Percentiles rank a stretch among this genome's conserved stretches.
These are phyloP conservation scores for Eutrigla gurnardus DNA, from an alignment of 2,797 vertebrate genomes.

Conservation along the genomic window DNA sequence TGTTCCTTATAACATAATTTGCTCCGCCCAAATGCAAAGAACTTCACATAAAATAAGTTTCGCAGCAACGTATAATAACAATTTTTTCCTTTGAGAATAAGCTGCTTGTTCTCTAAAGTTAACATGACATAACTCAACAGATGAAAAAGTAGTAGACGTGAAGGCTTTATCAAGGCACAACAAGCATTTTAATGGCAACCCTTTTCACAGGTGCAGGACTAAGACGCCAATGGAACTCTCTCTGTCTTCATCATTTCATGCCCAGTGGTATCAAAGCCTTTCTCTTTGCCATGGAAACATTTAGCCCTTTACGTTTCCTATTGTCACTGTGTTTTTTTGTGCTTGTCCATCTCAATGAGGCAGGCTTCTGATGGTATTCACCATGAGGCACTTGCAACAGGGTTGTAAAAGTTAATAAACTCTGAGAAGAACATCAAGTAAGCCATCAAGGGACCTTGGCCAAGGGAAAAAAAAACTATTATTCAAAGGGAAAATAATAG, in stretches of 20 bases:
- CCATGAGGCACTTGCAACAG: slow-evolving; percentile 53
- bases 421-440: slow-evolving; percentile 23
- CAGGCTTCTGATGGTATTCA: slow-evolving; percentile 47
- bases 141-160: slow-evolving; percentile 24
- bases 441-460: slow-evolving; percentile 24
- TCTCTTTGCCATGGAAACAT: slow-evolving; percentile 82
- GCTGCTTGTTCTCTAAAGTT: background rate
- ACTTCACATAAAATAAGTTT: background rate
- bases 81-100: no score
- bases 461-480: slow-evolving; percentile 20
- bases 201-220: slow-evolving; percentile 62
- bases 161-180: slow-evolving; percentile 48
- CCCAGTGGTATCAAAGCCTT: slow-evolving; percentile 71
- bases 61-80: background rate
- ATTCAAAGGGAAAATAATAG: slow-evolving; percentile 40
- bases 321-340: slow-evolving; percentile 73
- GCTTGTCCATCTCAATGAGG: slow-evolving; percentile 65
- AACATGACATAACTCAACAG: slow-evolving; percentile 9
- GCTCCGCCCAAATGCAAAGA: background rate
- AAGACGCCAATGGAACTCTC: slow-evolving; percentile 60
- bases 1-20: background rate
- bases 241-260: slow-evolving; percentile 64
- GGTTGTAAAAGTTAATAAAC: slow-evolving; percentile 60
- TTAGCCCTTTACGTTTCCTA: slow-evolving; percentile 74
- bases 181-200: slow-evolving; percentile 44